Evolutionary conservation across 2,888 invertebrate species (phyloP).

Genomic region (Metacarcinus magister): DNA sequence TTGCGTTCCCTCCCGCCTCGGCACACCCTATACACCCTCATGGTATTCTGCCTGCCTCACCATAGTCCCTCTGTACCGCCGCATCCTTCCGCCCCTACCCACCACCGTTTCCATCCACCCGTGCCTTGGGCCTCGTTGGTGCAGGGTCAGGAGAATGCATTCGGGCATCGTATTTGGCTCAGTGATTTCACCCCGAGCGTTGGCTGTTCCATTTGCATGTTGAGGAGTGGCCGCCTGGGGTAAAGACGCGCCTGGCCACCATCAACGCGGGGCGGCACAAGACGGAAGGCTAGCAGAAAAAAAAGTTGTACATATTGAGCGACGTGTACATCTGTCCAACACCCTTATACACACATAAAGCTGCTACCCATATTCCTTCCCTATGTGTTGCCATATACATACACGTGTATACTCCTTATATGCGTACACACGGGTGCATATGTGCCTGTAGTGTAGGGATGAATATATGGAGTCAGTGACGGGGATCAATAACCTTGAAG

Average conservation of each 20-base stretch:
- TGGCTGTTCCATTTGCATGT: conserved; percentile 15
- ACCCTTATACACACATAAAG: not conserved
- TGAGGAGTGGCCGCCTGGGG: not conserved
- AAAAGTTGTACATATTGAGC: not conserved
- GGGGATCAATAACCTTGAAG: not conserved
- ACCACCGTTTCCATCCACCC: not conserved
- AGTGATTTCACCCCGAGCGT: not conserved
- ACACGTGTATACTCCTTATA: not conserved
- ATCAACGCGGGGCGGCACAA: not conserved
- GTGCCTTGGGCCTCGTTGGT: not conserved
- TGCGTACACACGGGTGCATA: not conserved
- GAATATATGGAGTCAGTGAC: not conserved
- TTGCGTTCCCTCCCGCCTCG: not conserved
- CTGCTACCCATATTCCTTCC: too few relatives aligned
- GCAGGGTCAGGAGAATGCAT: not conserved
- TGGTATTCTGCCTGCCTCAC: not conserved
- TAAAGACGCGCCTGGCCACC: not conserved
- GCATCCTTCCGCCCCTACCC: not conserved
- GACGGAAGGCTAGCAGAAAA: not conserved
- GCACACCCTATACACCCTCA: not conserved
- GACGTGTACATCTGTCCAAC: not conserved
- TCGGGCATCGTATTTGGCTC: not conserved
- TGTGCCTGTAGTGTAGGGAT: not conserved
- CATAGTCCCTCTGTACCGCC: not conserved
- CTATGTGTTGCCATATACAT: not conserved